Conservation (phyloP, 2,888 invertebrate species). For the Julus scandinavius region DNA sequence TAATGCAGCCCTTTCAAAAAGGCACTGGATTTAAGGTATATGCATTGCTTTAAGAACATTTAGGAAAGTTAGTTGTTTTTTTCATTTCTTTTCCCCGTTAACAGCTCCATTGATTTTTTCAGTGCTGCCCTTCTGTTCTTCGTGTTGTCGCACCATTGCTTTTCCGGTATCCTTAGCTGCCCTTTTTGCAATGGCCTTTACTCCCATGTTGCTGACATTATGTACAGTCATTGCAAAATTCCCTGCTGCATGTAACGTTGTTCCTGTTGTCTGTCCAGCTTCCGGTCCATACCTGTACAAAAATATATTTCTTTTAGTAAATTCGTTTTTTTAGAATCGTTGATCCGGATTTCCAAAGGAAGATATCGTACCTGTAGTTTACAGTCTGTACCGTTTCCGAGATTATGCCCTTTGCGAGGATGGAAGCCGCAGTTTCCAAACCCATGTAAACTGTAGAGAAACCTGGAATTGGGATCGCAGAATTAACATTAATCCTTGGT, state of each 20-base stretch:
- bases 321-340: neutral
- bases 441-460: slow-evolving; percentile 77
- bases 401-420: slow-evolving; percentile 72
- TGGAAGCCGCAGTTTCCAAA: slow-evolving; percentile 76
- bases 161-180: slow-evolving; percentile 74
- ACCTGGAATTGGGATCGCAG: slow-evolving; percentile 65
- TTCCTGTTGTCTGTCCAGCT: slow-evolving; percentile 74
- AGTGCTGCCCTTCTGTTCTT: slow-evolving; percentile 59
- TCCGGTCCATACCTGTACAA: slow-evolving; percentile 73
- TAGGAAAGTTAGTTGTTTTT: neutral
- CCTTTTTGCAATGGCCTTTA: slow-evolving; percentile 74
- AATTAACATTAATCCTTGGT: neutral
- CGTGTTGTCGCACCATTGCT: slow-evolving; percentile 68
- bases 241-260: slow-evolving; percentile 76
- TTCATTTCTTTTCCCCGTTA: neutral
- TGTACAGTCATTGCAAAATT: slow-evolving; percentile 75
- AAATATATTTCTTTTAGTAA: neutral
- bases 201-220: slow-evolving; percentile 75
- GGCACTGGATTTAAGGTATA: neutral
- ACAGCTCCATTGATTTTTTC: slow-evolving; percentile 12
- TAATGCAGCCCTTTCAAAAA: neutral
- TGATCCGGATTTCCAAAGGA: neutral
- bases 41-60: neutral
- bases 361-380: slow-evolving; percentile 73
- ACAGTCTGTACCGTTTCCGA: slow-evolving; percentile 80